Evolutionary conservation across 2,797 vertebrate species (phyloP).

Genomic region (Scleropages formosus): DNA sequence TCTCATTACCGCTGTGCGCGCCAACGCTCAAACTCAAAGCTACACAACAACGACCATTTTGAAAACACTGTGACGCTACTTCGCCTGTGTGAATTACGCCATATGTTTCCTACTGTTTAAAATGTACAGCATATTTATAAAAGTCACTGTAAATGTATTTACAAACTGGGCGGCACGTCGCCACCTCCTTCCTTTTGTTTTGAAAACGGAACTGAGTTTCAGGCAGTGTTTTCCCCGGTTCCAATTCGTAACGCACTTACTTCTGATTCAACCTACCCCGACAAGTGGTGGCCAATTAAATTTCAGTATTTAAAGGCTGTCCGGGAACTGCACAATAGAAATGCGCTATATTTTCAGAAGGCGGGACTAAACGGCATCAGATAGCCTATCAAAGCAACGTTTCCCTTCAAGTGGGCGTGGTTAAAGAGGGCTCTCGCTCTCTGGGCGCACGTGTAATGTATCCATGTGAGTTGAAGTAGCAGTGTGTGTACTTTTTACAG

Average conservation of each 20-base stretch:
- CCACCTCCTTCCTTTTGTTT: too few relatives aligned
- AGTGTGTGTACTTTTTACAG: not conserved
- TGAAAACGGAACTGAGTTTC: conserved; percentile 13
- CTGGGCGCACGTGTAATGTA: not conserved
- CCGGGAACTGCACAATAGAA: conserved; percentile 9
- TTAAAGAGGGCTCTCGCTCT: not conserved
- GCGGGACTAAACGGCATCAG: not conserved
- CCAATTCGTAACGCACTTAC: not conserved
- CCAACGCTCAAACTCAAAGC: too few relatives aligned
- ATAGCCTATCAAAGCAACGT: conserved; percentile 7
- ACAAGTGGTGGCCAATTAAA: conserved; percentile 19
- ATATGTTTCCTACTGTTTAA: too few relatives aligned
- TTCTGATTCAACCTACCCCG: conserved; percentile 12
- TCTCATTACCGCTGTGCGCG: too few relatives aligned
- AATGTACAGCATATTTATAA: too few relatives aligned
- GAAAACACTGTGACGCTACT: too few relatives aligned
- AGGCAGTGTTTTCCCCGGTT: not conserved
- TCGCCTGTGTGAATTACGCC: too few relatives aligned
- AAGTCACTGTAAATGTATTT: too few relatives aligned
- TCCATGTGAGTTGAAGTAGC: conserved; percentile 1
- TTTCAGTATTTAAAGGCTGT: not conserved
- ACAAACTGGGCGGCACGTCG: too few relatives aligned
- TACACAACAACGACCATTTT: too few relatives aligned
- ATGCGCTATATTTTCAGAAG: not conserved
- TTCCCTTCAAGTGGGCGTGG: conserved; percentile 15